Evolutionary conservation across 2,888 invertebrate species (phyloP).

Genomic region (Osmoderma eremita): DNA sequence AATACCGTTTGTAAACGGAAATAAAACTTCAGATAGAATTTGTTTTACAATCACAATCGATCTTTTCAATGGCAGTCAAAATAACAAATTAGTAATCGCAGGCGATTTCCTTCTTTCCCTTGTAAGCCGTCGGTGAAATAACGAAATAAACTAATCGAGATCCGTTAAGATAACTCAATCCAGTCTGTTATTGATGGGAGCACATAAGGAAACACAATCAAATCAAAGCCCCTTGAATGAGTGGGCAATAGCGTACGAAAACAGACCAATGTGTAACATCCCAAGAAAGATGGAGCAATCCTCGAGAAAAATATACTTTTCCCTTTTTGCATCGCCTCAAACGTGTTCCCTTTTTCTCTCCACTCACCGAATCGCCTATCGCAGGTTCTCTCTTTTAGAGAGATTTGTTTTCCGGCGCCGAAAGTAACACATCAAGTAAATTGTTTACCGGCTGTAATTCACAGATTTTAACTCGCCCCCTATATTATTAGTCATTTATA

Average conservation of each 20-base stretch:
- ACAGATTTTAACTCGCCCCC: conserved; percentile 34
- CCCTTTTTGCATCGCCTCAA: conserved; percentile 53
- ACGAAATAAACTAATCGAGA: conserved; percentile 41
- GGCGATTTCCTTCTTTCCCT: conserved; percentile 25
- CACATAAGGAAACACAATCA: conserved; percentile 55
- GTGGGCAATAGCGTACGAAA: conserved; percentile 56
- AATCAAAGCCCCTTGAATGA: conserved; percentile 60
- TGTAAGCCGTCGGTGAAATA: conserved; percentile 31
- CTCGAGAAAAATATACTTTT: conserved; percentile 59
- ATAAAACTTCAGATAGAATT: conserved; percentile 15
- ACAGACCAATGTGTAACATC: conserved; percentile 56
- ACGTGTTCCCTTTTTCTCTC: conserved; percentile 2
- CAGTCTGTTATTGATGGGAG: conserved; percentile 47
- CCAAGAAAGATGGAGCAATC: conserved; percentile 60
- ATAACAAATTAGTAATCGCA: conserved; percentile 21
- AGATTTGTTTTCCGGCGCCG: conserved; percentile 32
- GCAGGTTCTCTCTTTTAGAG: conserved; percentile 8
- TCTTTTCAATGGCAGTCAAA: conserved; percentile 22
- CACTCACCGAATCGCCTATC: conserved; percentile 1
- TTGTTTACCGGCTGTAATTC: conserved; percentile 39
- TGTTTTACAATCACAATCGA: conserved; percentile 14
- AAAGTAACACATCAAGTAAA: conserved; percentile 40
- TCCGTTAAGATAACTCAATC: conserved; percentile 40
- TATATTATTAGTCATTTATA: conserved; percentile 38
- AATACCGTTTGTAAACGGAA: not conserved